Conservation (phyloP, 2,113 vertebrate genomes). For the Gymnogyps californianus region DNA sequence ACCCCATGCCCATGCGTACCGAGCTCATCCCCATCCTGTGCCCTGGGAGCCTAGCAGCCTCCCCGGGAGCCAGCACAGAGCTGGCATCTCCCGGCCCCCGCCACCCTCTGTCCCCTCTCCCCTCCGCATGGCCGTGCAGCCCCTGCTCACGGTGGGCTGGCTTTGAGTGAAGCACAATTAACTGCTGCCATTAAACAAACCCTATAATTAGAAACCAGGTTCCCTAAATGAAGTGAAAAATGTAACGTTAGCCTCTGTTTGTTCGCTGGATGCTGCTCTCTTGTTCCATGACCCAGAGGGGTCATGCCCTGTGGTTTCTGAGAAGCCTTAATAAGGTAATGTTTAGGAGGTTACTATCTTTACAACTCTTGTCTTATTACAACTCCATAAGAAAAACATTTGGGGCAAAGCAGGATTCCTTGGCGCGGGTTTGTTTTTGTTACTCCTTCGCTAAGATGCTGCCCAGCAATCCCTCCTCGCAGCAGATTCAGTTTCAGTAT, state of each 20-base stretch:
- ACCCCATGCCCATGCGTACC: rapidly evolving
- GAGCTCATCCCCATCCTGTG: rapidly evolving
- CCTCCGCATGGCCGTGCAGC: neutral
- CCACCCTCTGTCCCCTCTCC: neutral
- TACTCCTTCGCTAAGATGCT: neutral
- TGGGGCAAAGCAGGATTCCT: slow-evolving; percentile 65
- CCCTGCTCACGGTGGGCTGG: neutral
- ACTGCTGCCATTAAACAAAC: slow-evolving; percentile 71
- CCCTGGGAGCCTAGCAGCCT: neutral
- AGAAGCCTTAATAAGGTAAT: slow-evolving; percentile 87
- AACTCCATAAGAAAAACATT: slow-evolving; percentile 73
- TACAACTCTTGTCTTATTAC: slow-evolving; percentile 69
- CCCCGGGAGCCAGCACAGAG: rapidly evolving
- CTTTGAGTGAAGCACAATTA: slow-evolving; percentile 18
- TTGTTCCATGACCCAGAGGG: slow-evolving; percentile 78
- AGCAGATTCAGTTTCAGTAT: neutral
- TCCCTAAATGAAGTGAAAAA: slow-evolving; percentile 81
- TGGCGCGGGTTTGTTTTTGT: slow-evolving; percentile 35
- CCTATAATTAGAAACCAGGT: slow-evolving; percentile 81
- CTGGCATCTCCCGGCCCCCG: neutral
- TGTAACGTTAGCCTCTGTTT: slow-evolving; percentile 76
- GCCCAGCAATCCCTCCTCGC: neutral
- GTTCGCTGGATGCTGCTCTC: slow-evolving; percentile 74
- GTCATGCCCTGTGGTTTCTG: slow-evolving; percentile 73
- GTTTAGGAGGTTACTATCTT: slow-evolving; percentile 79